Percentiles rank a stretch among this genome's conserved stretches.
Evolutionary conservation across 2,797 vertebrate species (phyloP).

Genomic region (Galago senegalensis): DNA sequence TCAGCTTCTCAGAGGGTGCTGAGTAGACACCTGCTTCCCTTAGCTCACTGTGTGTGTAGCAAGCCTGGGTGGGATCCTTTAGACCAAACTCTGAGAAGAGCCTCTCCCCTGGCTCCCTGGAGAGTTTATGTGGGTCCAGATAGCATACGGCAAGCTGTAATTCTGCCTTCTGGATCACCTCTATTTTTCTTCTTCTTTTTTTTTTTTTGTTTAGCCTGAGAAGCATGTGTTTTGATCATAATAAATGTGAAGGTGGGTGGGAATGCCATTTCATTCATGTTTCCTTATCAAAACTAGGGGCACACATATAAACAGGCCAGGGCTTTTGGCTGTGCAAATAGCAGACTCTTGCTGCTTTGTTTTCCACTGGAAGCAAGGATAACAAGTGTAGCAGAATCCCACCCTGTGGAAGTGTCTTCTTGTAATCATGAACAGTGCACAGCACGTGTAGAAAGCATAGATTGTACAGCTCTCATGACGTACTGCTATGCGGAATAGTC

Average conservation of each 20-base stretch:
- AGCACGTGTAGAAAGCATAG: not conserved
- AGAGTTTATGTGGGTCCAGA: slow-evolving; percentile 83
- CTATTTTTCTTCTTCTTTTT: slow-evolving; percentile 25
- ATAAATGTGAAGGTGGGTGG: slow-evolving; percentile 70
- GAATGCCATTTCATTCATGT: slow-evolving; percentile 61
- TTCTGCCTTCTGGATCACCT: slow-evolving; percentile 82
- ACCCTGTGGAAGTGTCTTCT: not conserved
- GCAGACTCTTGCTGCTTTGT: not conserved
- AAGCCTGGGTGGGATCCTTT: slow-evolving; percentile 76
- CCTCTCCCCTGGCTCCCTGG: slow-evolving; percentile 80
- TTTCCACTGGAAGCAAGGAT: not conserved
- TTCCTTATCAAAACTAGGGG: slow-evolving; percentile 70
- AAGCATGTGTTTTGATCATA: slow-evolving; percentile 59
- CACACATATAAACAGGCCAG: slow-evolving; percentile 55
- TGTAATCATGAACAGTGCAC: not conserved
- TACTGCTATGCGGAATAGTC: not conserved
- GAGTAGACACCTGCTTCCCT: not conserved
- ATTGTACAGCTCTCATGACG: not conserved
- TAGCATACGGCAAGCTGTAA: slow-evolving; percentile 81
- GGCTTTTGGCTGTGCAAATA: slow-evolving; percentile 55
- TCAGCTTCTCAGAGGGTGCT: slow-evolving; percentile 20
- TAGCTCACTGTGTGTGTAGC: not conserved
- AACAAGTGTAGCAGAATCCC: not conserved
- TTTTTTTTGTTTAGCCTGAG: slow-evolving; percentile 61
- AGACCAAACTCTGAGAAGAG: slow-evolving; percentile 75